These are phyloP conservation scores for Ochropleura leucogaster DNA, from an alignment of 2,888 invertebrate species.

Conservation along the genomic window DNA sequence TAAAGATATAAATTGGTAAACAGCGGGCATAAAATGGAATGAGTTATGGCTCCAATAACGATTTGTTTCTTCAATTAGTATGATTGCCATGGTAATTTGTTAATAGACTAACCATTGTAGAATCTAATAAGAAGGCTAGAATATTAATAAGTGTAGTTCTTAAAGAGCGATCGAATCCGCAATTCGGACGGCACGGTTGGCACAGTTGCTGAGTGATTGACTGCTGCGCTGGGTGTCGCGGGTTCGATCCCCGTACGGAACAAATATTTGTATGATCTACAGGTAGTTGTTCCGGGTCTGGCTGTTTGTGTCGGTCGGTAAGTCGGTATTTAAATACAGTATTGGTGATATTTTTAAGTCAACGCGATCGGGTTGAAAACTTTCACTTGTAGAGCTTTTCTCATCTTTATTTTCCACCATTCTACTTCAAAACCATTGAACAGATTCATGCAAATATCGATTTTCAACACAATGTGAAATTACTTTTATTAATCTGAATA, in stretches of 20 bases:
- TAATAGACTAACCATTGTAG: neutral
- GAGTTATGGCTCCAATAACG: neutral
- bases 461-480: slow-evolving; percentile 13
- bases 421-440: neutral
- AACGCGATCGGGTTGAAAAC: neutral
- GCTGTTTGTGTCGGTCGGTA: neutral
- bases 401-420: neutral
- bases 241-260: no score
- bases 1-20: neutral
- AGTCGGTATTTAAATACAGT: neutral
- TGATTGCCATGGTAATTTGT: neutral
- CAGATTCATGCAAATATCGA: slow-evolving; percentile 24
- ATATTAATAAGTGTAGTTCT: neutral
- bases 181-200: no score
- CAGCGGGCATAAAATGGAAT: neutral
- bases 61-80: neutral
- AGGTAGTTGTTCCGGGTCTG: no score
- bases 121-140: neutral
- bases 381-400: neutral
- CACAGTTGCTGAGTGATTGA: no score
- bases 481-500: slow-evolving; percentile 36
- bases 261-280: no score
- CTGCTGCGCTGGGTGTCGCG: no score
- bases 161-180: neutral
- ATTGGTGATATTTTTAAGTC: neutral